Conservation (phyloP, 1,140 invertebrate genomes). For the Polypedilum vanderplanki region DNA sequence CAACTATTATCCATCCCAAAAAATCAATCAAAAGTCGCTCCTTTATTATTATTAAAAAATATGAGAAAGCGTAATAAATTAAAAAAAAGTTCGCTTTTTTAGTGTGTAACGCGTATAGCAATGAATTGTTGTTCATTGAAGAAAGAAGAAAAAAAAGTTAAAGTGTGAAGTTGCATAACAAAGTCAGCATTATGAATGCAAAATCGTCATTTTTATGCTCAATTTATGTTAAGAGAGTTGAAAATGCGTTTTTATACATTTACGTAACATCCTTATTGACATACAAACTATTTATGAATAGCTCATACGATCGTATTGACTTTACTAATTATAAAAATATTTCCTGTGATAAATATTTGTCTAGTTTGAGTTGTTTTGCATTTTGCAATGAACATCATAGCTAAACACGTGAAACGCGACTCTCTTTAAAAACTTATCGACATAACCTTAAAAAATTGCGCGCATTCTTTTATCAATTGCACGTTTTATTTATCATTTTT, state of each 20-base stretch:
- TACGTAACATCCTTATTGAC: no score
- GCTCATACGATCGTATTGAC: no score
- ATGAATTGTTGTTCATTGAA: neutral
- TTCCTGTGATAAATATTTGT: no score
- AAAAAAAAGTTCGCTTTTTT: neutral
- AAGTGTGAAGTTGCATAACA: slow-evolving; percentile 3
- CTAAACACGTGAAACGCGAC: neutral
- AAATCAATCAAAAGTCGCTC: no score
- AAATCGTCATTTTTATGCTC: slow-evolving; percentile 13
- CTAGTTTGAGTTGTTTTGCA: no score
- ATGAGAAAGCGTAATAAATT: neutral
- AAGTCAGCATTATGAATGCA: slow-evolving; percentile 5
- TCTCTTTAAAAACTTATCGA: neutral
- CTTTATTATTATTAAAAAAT: no score
- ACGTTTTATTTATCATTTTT: slow-evolving; percentile 1
- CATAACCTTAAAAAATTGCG: slow-evolving; percentile 18
- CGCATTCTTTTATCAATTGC: slow-evolving; percentile 15
- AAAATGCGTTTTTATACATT: no score
- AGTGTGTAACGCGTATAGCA: neutral
- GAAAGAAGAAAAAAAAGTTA: neutral
- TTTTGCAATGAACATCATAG: no score
- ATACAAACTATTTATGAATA: no score
- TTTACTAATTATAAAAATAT: no score
- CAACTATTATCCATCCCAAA: no score
- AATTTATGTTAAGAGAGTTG: neutral